Evolutionary conservation across 2,797 vertebrate genomes (phyloP).

Genomic region (Danio albolineatus): DNA sequence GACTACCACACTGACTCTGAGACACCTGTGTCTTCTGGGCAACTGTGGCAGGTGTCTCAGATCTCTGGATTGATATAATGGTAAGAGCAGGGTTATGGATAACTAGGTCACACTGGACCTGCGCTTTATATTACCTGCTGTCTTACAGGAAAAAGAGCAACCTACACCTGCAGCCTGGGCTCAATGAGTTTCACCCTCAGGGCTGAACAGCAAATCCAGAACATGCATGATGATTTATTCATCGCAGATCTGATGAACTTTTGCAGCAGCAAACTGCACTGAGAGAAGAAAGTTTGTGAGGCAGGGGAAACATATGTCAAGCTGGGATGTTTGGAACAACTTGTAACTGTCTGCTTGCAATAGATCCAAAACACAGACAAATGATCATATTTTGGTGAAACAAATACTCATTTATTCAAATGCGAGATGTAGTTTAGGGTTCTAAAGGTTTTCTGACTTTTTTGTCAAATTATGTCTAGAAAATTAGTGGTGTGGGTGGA

Average conservation of each 20-base stretch:
- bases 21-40: slow-evolving; percentile 77
- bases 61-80: slow-evolving; percentile 70
- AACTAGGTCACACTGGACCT: slow-evolving; percentile 74
- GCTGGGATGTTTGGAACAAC: not conserved
- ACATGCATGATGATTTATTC: slow-evolving; percentile 38
- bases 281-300: not conserved
- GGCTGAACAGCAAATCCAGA: slow-evolving; percentile 41
- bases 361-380: not conserved
- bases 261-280: not conserved
- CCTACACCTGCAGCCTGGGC: slow-evolving; percentile 10
- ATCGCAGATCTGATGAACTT: slow-evolving; percentile 6
- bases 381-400: not conserved
- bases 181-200: not conserved
- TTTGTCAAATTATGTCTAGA: not conserved
- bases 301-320: not conserved
- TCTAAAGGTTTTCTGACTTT: not conserved
- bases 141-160: slow-evolving; percentile 43
- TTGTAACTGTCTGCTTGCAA: not conserved
- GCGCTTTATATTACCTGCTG: slow-evolving; percentile 61
- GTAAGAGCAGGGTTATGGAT: slow-evolving; percentile 66
- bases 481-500: slow-evolving; percentile 1
- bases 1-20: slow-evolving; percentile 58
- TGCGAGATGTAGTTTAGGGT: not conserved
- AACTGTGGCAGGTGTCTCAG: slow-evolving; percentile 68
- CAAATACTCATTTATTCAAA: not conserved